Evolutionary conservation across 2,113 vertebrate genomes (phyloP), one percentile per base, ranked within the genome.

Genomic region (Rhabdomys dilectus): DNA sequence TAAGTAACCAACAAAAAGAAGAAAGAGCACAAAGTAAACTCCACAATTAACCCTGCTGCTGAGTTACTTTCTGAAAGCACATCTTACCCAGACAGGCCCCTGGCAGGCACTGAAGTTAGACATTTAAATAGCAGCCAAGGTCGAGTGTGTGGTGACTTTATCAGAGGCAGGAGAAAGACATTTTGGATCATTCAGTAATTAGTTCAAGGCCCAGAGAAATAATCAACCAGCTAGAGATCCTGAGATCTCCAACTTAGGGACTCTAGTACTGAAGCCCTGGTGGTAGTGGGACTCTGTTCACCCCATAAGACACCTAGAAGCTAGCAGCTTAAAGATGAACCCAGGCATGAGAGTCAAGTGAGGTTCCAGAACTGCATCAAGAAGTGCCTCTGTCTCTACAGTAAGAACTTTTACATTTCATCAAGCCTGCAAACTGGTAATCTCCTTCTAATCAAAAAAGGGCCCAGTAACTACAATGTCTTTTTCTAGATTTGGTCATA

Each of bases 401-500:
- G 26, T 89, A 91, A 92, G 36, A 36, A 94, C 7, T 56, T 90
- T 77, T 48, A 82, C 11, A 96, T 95, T 94, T 93, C 93, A 94
- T 0, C 16, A 21, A 96, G 34, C 45, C 36, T 96, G 34, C 17
- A 93, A 96, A 89, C 31, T 16, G 34, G 51, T 39, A 88, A 92
- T 39, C 26, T 72, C 66, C 48, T 76, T 94, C 90, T 60, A 96
- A 75, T 90, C 42, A 70, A 92, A 97, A 90, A 92, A 0, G 73
- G 42, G 11, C 76, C 29, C 53, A 64, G 82, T 56, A 31, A 90
- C 75, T 88, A 62, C 66, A 92, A 58, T 68, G 4, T 45, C 34
- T 48, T 76, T 45, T 68, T 92, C 39, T 66, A 64, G 36, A 96
- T 89, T 66, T 42, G 45, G 89, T 84, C 64, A 78, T 53, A 48